Evolutionary conservation across 1,140 invertebrate genomes (phyloP), one percentile per base, ranked within the genome.

Genomic region (Dufourea novaeangliae): DNA sequence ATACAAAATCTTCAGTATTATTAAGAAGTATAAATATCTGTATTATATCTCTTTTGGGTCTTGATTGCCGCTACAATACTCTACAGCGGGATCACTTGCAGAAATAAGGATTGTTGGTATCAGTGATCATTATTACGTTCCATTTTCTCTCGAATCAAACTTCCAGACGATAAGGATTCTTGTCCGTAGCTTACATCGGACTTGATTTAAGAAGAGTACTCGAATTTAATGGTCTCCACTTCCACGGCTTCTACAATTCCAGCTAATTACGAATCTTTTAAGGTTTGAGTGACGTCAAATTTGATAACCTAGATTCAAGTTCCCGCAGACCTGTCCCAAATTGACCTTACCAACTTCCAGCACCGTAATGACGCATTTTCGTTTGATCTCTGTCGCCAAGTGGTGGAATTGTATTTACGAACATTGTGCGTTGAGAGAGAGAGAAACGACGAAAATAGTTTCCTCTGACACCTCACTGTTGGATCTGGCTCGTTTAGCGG

Each of bases 261-360:
- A 41, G 20, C 20, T 46, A 67, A 74, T 74, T 57, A 64, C 27
- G 62, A 67, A 56, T 57, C 37, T 57, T 66, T 44, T 57, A 44
- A 32, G 50, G 72, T 39, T 57, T 44, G 62, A 20, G 1, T 17
- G 37, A 54, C 62, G 41, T 44, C 37, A 50, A 74, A 67, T 74
- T 44, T 34, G 50, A 57, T 57, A 25, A 34, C 2, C n/a, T 12
- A 22, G 46, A 63, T 62, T 54, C 11, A 4, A 54, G 8, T 54
- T 54, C 22, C n/a, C 22, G 20, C n/a, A 54, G 52, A 25, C 11
- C 22, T 54, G 41, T 46, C 41, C 17, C 0, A 46, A 20, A 46
- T 20, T 20, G 14, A 4, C 41, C 20, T 46, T 2, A 20, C 41
- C 17, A 20, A 46, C n/a, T n/a, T n/a, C n/a, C n/a, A n/a, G n/a